phyloP scores from a whole-genome alignment of 2,888 invertebrate species.

The Ochropleura leucogaster region DNA sequence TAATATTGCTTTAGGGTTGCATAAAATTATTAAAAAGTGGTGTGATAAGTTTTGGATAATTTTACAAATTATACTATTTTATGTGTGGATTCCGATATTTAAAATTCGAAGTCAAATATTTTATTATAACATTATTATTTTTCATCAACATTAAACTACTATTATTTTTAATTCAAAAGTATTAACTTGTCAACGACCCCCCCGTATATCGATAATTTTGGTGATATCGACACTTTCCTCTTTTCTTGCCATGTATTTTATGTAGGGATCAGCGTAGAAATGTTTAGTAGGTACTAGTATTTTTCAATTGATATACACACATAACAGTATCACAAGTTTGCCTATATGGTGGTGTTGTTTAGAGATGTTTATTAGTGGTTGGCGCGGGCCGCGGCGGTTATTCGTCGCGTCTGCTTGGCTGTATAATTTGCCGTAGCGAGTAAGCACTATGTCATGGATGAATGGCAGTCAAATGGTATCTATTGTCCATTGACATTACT shows the following conservation, averaged over 20 bases:
- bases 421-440: constrained; percentile 89
- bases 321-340: constrained; percentile 87
- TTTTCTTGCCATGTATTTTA: constrained; percentile 89
- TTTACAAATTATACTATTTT: constrained; percentile 91
- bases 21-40: constrained; percentile 89
- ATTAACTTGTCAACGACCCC: constrained; percentile 74
- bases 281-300: constrained; percentile 87
- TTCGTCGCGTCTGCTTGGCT: constrained; percentile 83
- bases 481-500: constrained; percentile 90
- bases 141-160: constrained; percentile 72
- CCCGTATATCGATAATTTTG: constrained; percentile 78
- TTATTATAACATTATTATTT: constrained; percentile 72
- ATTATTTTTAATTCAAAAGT: constrained; percentile 67
- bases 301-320: constrained; percentile 88
- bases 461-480: constrained; percentile 89
- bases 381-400: constrained; percentile 79
- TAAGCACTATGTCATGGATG: constrained; percentile 87
- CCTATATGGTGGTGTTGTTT: constrained; percentile 87
- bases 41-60: constrained; percentile 91
- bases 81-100: constrained; percentile 88
- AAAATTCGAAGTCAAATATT: constrained; percentile 83
- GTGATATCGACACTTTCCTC: constrained; percentile 87
- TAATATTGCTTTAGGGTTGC: constrained; percentile 90
- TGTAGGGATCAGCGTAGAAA: constrained; percentile 87
- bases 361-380: constrained; percentile 86